Evolutionary conservation across 2,113 vertebrate species (phyloP).

Genomic region (Chitala chitala): DNA sequence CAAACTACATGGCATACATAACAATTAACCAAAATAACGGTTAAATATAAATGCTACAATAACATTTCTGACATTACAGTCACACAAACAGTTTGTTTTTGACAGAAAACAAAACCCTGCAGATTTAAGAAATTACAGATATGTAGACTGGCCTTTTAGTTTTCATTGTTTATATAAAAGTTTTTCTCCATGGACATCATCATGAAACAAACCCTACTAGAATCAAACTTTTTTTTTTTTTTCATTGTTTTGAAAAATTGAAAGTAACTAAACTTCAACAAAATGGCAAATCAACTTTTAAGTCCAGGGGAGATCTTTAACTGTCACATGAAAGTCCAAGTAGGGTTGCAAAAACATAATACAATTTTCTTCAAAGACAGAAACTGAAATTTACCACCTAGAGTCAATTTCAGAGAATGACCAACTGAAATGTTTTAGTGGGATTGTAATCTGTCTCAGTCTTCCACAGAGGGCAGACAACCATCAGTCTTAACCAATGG

Average conservation of each 20-base stretch:
- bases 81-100: constrained; percentile 29
- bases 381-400: not conserved
- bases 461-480: constrained; percentile 36
- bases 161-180: constrained; percentile 22
- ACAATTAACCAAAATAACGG: constrained; percentile 32
- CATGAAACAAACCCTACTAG: not conserved
- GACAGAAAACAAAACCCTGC: constrained; percentile 28
- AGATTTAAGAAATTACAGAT: constrained; percentile 34
- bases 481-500: constrained; percentile 53
- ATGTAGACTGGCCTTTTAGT: constrained; percentile 52
- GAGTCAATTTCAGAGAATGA: not conserved
- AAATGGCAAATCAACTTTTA: constrained; percentile 30
- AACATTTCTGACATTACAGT: constrained; percentile 38
- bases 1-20: constrained; percentile 35
- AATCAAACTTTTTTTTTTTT: not conserved
- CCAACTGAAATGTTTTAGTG: not conserved
- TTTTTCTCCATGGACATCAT: not conserved
- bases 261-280: constrained; percentile 36
- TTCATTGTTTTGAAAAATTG: constrained; percentile 32
- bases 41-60: constrained; percentile 44
- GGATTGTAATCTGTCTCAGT: constrained; percentile 26
- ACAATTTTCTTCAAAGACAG: not conserved
- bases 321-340: too few species aligned
- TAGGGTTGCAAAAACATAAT: constrained; percentile 27
- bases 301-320: constrained; percentile 26